Evolutionary conservation across 2,888 invertebrate species (phyloP).

Genomic region (Hoplodrina blanda): DNA sequence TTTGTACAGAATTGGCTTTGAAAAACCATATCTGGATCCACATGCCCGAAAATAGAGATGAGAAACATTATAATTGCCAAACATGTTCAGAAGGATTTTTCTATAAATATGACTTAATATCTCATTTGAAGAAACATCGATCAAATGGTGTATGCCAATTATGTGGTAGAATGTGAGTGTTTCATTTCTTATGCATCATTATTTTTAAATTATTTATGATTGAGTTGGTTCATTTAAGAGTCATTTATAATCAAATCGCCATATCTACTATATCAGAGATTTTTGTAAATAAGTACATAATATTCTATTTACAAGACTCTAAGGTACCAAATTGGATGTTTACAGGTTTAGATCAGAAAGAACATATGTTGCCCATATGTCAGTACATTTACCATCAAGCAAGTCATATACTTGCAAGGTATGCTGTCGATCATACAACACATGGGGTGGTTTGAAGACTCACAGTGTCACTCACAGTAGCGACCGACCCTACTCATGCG

Average conservation of each 20-base stretch:
- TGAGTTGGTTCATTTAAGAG: no score
- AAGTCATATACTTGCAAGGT: slow-evolving; percentile 88
- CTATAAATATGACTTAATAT: slow-evolving; percentile 91
- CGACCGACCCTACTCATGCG: slow-evolving; percentile 92
- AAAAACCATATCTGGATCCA: slow-evolving; percentile 92
- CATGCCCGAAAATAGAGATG: slow-evolving; percentile 72
- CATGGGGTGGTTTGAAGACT: slow-evolving; percentile 92
- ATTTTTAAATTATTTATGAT: not conserved
- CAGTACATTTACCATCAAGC: slow-evolving; percentile 71
- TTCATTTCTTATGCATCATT: not conserved
- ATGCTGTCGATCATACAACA: slow-evolving; percentile 93
- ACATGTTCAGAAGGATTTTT: slow-evolving; percentile 92
- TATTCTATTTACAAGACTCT: not conserved
- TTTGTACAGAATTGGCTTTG: slow-evolving; percentile 90
- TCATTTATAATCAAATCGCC: not conserved
- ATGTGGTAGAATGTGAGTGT: slow-evolving; percentile 92
- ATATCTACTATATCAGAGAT: not conserved
- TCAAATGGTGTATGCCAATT: slow-evolving; percentile 92
- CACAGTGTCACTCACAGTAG: slow-evolving; percentile 93
- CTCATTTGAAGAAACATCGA: slow-evolving; percentile 91
- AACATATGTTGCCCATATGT: slow-evolving; percentile 92
- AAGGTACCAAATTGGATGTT: slow-evolving; percentile 21
- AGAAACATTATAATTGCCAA: slow-evolving; percentile 85
- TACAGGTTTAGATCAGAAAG: slow-evolving; percentile 92
- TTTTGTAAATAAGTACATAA: no score